Evolutionary conservation across 2,113 vertebrate species (phyloP), one percentile per base, ranked within the genome.

Genomic region (Eira barbara): DNA sequence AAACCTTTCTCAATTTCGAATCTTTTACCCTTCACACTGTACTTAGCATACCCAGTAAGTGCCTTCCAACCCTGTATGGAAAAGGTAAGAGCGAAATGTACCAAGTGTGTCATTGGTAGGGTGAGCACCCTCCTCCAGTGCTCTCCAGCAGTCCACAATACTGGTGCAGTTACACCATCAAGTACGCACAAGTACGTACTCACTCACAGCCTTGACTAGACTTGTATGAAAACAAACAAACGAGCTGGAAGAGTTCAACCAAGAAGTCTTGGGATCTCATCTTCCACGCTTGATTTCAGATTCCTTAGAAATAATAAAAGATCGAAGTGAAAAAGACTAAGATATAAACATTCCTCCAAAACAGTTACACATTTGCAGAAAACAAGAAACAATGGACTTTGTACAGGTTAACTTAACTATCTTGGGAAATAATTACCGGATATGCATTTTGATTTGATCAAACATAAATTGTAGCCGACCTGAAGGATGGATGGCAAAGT

Each of bases 21-120:
- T 23, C 0, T 25, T 11, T 57, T 42, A 23, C 17, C n/a, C 20
- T 1, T 17, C 57, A 2, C 14, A 1, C 34, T 27, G 0, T 23
- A 2, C 5, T 55, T 88, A 29, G 18, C 1, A 47, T 13, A n/a
- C 1, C 21, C 55, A 57, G 3, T 7, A 47, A 69, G n/a, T 13
- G 20, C 3, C 13, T 8, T 57, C 49, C 36, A 83, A 10, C 21
- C 11, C 1, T 2, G 3, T 6, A 0, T 21, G 20, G n/a, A 7
- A 39, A 71, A 81, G 6, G 9, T 1, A 12, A 55, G 42, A n/a
- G 18, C 2, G 21, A 27, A 47, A 27, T 21, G n/a, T 5, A 15
- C 1, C 21, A n/a, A 25, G 8, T 10, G 6, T 21, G 1, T 10
- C 4, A 49, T 1, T 1, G 2, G 1, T 12, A 13, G 1, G 55